Base-by-base conservation (phyloP, 30 jellyfish, hydroid and myxozoan species). In the Turritopsis dohrnii region DNA sequence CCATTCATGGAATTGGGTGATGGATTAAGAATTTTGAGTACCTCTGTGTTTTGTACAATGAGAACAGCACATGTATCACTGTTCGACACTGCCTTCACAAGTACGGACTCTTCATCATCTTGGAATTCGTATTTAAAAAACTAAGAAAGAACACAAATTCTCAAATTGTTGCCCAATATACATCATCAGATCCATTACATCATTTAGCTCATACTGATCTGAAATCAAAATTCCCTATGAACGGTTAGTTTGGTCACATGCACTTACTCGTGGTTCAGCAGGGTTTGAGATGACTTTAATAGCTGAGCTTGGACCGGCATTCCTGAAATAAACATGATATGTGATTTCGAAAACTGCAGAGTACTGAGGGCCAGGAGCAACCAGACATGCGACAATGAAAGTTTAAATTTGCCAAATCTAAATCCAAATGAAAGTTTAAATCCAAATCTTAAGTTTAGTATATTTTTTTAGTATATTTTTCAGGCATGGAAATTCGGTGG, bases 201-300 rank as follows among this genome's bases (percentile, higher is more conserved):
- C 9, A 13, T 5, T 5, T 13, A 41, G 60, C 9, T 41, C 9
- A 41, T 41, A 41, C 60, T 41, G 60, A n/a, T n/a, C n/a, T n/a
- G n/a, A n/a, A n/a, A n/a, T n/a, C n/a, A n/a, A n/a, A n/a, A n/a
- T n/a, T n/a, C n/a, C n/a, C n/a, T n/a, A n/a, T n/a, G n/a, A n/a
- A n/a, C n/a, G n/a, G n/a, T n/a, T n/a, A n/a, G n/a, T n/a, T n/a
- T n/a, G n/a, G n/a, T n/a, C n/a, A n/a, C n/a, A n/a, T n/a, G n/a
- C n/a, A 82, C 96, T 1, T 91, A 91, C 97, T 88, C 84, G 80
- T 66, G 96, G 97, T 54, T 91, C 96, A 75, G 97, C 97, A 24
- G 97, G 97, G 29, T 86, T 86, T 25, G 88, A n/a, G 21, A 17
- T 53, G 17, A 52, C 24, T 80, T 65, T 0, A 52, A 18, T 21